phyloP scores from a whole-genome alignment of 2,113 vertebrate species.

The cattle (Bos taurus) region ARS-UCD2.0 NC_037336.1:52865001-52865500 shows the following conservation, averaged over 20 bases:
- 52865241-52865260: background rate
- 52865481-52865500: background rate
- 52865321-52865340: background rate
- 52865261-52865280: background rate
- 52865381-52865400: background rate
- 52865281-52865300: background rate
- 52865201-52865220: background rate
- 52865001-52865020: background rate
- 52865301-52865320: background rate
- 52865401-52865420: background rate
- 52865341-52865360: background rate
- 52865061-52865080: background rate
- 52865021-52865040: background rate
- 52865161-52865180: rapidly evolving
- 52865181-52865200: background rate
- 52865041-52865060: background rate
- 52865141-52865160: background rate
- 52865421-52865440: background rate
- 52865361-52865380: background rate
- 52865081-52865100: background rate
- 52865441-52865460: background rate
- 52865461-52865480: background rate
- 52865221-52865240: background rate
- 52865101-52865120: background rate
- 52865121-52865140: background rate